phyloP scores from a whole-genome alignment of 1,140 invertebrate genomes.

The Aphelenchoides avenae region DNA sequence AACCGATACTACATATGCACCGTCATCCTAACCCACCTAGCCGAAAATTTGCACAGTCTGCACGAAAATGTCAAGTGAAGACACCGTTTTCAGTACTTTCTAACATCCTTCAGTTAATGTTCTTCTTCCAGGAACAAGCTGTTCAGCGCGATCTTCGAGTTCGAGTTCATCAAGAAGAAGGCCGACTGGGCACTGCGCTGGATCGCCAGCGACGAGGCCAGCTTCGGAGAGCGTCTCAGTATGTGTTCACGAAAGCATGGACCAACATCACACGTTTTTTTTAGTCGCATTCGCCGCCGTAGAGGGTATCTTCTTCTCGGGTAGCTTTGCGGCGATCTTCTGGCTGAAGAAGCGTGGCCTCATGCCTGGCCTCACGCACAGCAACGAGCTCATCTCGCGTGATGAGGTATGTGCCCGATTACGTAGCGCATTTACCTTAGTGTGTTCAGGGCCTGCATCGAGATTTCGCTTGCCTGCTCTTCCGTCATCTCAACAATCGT shows the following conservation, averaged over 20 bases:
- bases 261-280: not conserved
- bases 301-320: constrained; percentile 73
- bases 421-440: constrained; percentile 10
- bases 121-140: constrained; percentile 70
- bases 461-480: constrained; percentile 98
- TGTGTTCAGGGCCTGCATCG: constrained; percentile 76
- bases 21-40: constrained; percentile 3
- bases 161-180: constrained; percentile 94
- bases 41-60: no score
- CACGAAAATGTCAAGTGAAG: no score
- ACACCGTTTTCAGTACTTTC: no score
- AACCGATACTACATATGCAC: not conserved
- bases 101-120: constrained; percentile 2
- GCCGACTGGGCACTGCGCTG: constrained; percentile 95
- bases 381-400: constrained; percentile 95
- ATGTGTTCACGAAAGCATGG: constrained; percentile 67
- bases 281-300: constrained; percentile 72
- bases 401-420: constrained; percentile 71
- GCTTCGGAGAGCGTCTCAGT: constrained; percentile 87
- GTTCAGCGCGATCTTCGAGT: constrained; percentile 93
- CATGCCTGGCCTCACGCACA: constrained; percentile 97
- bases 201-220: constrained; percentile 74
- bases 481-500: constrained; percentile 87
- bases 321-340: constrained; percentile 98
- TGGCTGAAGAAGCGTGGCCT: constrained; percentile 96